These are phyloP conservation scores for Holacanthella duospinosa DNA, from an alignment of 2,888 invertebrate species.

Conservation along the genomic window DNA sequence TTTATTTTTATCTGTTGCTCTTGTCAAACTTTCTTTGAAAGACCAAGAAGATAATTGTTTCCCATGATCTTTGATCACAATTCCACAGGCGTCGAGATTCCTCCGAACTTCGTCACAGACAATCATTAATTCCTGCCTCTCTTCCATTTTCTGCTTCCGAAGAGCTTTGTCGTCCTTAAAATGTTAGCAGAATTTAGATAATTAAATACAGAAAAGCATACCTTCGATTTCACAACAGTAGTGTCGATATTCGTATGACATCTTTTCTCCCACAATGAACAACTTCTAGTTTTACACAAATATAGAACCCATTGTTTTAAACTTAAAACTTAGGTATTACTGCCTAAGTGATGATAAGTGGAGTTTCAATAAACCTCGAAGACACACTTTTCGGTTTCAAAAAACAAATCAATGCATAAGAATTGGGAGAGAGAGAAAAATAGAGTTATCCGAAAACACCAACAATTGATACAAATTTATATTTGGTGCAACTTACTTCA, in stretches of 20 bases:
- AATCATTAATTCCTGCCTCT: conserved; percentile 19
- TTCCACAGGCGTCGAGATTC: conserved; percentile 16
- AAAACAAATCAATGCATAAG: neutral
- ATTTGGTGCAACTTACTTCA: too few relatives aligned
- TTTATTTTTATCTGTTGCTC: neutral
- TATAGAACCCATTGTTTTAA: too few relatives aligned
- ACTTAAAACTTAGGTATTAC: too few relatives aligned
- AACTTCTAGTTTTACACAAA: too few relatives aligned
- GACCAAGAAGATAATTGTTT: conserved; percentile 24
- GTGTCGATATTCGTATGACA: neutral
- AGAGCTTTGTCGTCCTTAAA: conserved; percentile 15
- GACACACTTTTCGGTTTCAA: neutral
- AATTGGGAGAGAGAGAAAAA: neutral
- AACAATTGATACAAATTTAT: too few relatives aligned
- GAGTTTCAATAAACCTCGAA: too few relatives aligned
- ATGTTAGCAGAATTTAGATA: neutral
- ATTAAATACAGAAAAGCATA: neutral
- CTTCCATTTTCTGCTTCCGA: conserved; percentile 20
- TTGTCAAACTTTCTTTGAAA: conserved; percentile 4
- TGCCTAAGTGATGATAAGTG: too few relatives aligned
- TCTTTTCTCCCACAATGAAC: neutral
- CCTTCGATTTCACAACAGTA: neutral
- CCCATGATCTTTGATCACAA: conserved; percentile 31
- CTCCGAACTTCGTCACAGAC: conserved; percentile 28
- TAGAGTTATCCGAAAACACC: too few relatives aligned